Percentiles rank a stretch among this genome's conserved stretches.
These are phyloP conservation scores for Colostygia pectinataria DNA, from an alignment of 2,888 invertebrate species.

Conservation along the genomic window DNA sequence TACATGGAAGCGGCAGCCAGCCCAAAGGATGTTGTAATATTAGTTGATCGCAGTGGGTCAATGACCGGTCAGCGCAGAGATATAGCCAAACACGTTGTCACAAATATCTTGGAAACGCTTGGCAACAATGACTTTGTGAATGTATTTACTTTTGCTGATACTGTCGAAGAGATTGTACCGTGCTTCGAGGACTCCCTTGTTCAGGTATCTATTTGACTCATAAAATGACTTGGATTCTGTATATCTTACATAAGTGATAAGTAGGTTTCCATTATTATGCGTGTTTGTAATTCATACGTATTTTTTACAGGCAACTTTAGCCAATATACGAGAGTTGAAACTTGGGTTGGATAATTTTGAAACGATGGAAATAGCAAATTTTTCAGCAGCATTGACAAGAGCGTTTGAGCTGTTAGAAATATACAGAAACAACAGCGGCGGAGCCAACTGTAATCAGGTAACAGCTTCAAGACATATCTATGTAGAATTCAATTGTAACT, in stretches of 20 bases:
- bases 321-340: conserved; percentile 92
- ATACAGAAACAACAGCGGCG: conserved; percentile 84
- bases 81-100: conserved; percentile 94
- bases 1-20: conserved; percentile 99
- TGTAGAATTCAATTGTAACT: too few relatives aligned
- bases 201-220: conserved; percentile 83
- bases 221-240: too few relatives aligned
- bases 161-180: conserved; percentile 90
- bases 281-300: background rate
- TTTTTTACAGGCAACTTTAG: conserved; percentile 90
- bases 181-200: conserved; percentile 96
- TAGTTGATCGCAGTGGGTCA: conserved; percentile 95
- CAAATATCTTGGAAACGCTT: conserved; percentile 96
- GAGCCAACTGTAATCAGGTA: conserved; percentile 85
- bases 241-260: background rate
- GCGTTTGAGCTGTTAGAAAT: conserved; percentile 94
- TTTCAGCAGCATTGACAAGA: conserved; percentile 92
- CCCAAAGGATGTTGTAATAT: conserved; percentile 95
- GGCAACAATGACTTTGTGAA: conserved; percentile 99
- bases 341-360: conserved; percentile 89
- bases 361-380: conserved; percentile 96
- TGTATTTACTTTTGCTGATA: conserved; percentile 94
- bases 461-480: conserved; percentile 53
- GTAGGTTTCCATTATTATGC: too few relatives aligned
- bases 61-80: conserved; percentile 95